Conservation (phyloP, 1,140 invertebrate genomes). For the Polyergus mexicanus region DNA sequence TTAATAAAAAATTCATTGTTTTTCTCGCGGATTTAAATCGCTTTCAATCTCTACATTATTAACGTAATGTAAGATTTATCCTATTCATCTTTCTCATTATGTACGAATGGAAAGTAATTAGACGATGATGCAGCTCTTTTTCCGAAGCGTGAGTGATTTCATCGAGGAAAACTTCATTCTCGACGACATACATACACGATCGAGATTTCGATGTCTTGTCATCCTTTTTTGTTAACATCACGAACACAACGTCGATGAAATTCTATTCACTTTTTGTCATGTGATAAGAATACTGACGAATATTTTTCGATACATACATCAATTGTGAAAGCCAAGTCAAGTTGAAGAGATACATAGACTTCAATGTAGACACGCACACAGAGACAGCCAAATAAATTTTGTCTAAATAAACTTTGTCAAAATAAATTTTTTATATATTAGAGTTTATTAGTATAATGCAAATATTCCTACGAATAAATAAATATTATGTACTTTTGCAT, state of each 20-base stretch:
- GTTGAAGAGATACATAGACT: neutral
- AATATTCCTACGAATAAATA: neutral
- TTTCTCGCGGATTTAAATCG: neutral
- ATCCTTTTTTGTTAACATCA: constrained; percentile 30
- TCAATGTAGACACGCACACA: neutral
- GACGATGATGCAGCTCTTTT: constrained; percentile 37
- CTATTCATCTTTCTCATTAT: neutral
- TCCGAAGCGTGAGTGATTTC: constrained; percentile 27
- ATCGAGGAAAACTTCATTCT: constrained; percentile 43
- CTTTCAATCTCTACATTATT: neutral
- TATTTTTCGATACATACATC: constrained; percentile 35
- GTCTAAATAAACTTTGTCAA: neutral
- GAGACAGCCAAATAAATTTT: neutral
- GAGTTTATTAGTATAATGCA: too few species aligned
- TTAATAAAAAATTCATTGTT: neutral
- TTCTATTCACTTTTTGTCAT: constrained; percentile 39
- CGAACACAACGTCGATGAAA: constrained; percentile 35
- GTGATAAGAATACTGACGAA: neutral
- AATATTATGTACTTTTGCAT: neutral
- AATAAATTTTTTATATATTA: neutral
- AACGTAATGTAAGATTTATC: constrained; percentile 40
- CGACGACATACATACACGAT: neutral
- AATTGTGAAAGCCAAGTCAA: constrained; percentile 9
- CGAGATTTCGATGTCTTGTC: constrained; percentile 36
- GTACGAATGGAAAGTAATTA: constrained; percentile 39